These are phyloP conservation scores for Micronisus gabar DNA, from an alignment of 2,113 vertebrate genomes.

Conservation along the genomic window DNA sequence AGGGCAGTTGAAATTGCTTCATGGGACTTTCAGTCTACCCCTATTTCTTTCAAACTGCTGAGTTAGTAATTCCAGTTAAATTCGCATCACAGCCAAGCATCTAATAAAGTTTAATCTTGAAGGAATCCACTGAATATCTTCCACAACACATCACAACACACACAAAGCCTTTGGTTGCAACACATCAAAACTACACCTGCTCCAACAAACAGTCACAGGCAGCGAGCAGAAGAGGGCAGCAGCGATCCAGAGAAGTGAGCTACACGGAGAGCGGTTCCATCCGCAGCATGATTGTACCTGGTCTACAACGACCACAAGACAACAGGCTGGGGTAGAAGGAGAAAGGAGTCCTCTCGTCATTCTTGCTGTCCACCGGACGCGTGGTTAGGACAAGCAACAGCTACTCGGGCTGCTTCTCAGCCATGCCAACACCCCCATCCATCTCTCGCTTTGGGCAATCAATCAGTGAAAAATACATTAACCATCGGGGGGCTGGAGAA, in stretches of 20 bases:
- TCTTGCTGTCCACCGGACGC: background rate
- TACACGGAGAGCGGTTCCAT: fast-evolving
- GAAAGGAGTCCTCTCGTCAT: background rate
- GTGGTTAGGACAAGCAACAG: background rate
- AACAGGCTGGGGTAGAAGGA: too few relatives aligned
- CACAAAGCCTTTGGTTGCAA: background rate
- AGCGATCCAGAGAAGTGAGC: background rate
- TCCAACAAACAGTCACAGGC: background rate
- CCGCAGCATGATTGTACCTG: background rate
- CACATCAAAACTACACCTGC: fast-evolving
- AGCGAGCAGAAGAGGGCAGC: slow-evolving; percentile 46
- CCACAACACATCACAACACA: background rate
- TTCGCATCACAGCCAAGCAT: background rate
- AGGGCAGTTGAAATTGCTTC: background rate
- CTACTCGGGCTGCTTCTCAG: background rate
- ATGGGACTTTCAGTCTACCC: background rate
- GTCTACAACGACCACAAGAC: background rate
- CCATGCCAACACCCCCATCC: background rate
- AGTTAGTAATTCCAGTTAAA: background rate
- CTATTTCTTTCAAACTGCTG: background rate
- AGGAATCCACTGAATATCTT: background rate
- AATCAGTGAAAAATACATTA: background rate
- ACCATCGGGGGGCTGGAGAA: background rate
- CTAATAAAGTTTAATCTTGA: background rate
- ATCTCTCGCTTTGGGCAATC: background rate